phyloP scores from a whole-genome alignment of 2,888 invertebrate genomes.

The Meliscaeva auricollis region DNA sequence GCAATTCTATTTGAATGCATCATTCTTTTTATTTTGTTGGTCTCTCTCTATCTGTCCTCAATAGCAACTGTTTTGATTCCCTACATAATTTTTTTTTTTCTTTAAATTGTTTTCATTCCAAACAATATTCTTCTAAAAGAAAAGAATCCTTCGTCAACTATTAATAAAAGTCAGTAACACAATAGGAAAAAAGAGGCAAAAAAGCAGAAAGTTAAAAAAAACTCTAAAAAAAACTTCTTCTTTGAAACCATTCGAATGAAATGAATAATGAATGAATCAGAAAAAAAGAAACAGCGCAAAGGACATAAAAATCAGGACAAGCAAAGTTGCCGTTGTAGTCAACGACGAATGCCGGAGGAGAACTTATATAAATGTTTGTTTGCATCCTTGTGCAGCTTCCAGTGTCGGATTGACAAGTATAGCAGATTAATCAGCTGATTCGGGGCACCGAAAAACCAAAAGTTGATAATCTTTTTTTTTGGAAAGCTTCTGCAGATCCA shows the following conservation, averaged over 20 bases:
- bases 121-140: conserved; percentile 32
- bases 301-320: conserved; percentile 46
- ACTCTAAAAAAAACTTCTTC: conserved; percentile 3
- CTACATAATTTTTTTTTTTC: background rate
- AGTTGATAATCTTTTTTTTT: background rate
- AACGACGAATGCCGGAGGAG: conserved; percentile 21
- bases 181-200: conserved; percentile 26
- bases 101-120: conserved; percentile 30
- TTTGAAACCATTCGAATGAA: conserved; percentile 50
- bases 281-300: conserved; percentile 42
- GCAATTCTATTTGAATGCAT: conserved; percentile 44
- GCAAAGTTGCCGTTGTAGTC: conserved; percentile 11
- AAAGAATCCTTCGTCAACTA: conserved; percentile 45
- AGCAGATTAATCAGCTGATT: background rate
- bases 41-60: conserved; percentile 11
- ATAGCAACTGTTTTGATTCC: conserved; percentile 59
- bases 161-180: conserved; percentile 71
- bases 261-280: conserved; percentile 63
- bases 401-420: background rate
- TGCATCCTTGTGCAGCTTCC: background rate
- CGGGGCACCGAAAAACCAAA: background rate
- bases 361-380: background rate
- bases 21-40: background rate
- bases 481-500: too few relatives aligned
- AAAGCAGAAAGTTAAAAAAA: conserved; percentile 1